These are phyloP conservation scores for Phalacrocorax brasilianus DNA, from an alignment of 2,113 vertebrate species.

Conservation along the genomic window DNA sequence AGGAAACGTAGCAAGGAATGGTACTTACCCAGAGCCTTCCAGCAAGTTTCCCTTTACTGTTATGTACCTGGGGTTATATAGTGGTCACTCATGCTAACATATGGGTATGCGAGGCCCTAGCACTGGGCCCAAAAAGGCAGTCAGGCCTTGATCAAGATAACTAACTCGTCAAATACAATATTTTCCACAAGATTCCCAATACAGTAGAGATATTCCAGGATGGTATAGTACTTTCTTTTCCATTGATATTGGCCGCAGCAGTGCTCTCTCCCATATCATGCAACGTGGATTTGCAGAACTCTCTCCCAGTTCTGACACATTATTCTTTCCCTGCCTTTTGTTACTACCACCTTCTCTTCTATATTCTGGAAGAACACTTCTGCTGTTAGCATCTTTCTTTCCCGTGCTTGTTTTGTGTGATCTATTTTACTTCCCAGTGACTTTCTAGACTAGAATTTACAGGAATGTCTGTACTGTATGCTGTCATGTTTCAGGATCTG, in stretches of 20 bases:
- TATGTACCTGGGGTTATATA: background rate
- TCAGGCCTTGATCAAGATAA: background rate
- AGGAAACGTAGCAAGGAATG: background rate
- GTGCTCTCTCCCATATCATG: background rate
- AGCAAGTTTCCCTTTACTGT: background rate
- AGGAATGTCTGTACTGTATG: background rate
- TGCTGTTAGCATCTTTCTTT: background rate
- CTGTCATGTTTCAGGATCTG: background rate
- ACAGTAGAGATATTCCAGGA: background rate
- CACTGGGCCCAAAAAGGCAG: background rate
- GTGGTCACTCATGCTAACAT: background rate
- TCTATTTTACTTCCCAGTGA: background rate
- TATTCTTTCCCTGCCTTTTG: background rate
- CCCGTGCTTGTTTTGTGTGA: background rate
- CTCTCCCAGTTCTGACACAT: background rate
- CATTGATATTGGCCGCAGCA: background rate
- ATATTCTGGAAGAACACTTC: background rate
- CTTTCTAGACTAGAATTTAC: background rate
- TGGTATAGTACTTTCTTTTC: background rate
- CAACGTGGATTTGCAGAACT: background rate
- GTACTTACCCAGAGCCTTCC: background rate
- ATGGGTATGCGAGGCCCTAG: background rate
- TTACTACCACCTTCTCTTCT: background rate
- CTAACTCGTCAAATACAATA: accelerated
- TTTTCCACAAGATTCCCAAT: background rate